Base-by-base conservation (phyloP, 2,797 vertebrate genomes). In the Lophius americanus region DNA sequence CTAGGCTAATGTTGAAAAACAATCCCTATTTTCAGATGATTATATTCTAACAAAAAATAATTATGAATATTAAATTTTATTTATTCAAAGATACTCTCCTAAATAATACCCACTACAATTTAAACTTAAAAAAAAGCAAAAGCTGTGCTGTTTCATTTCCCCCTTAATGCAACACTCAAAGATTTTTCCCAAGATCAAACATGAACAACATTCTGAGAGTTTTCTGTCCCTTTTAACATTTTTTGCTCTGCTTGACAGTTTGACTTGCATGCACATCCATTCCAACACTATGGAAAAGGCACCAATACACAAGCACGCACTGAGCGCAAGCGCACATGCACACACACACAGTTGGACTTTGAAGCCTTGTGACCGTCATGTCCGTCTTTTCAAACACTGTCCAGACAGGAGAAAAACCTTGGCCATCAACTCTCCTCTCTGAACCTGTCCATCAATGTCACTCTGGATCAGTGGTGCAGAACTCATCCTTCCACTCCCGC, bases 381-480 rank as follows among this genome's bases (percentile, higher is more conserved):
- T 92, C 89, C 85, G 88, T 92, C 90, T 91, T 90, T 91, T 88
- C 87, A 90, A 89, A 90, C 83, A 85, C 82, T 89, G 90, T 93
- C 91, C 91, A 84, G 89, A 84, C 83, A 80, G 85, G 83, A 77
- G 85, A 85, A 84, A 90, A 90, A 77, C 71, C 85, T 86, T 68
- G 83, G 87, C 90, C 90, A 91, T 93, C 93, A 92, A 79, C 89
- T 91, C 79, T 85, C 87, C 88, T 92, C 90, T 90, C 90, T 85
- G 83, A 90, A 92, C 81, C 91, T 93, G 93, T 93, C 93, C 85
- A 92, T 94, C 93, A 94, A 78, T 93, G 92, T 93, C 91, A 91
- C 74, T 88, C 77, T 86, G 89, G 89, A 91, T 93, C 92, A 92
- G 85, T 80, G 76, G 89, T 89, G 92, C 92, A 92, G 90, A 92